Evolutionary conservation across 2,113 vertebrate genomes (phyloP), one percentile per base, ranked within the genome.

Genomic region (Platycercus adscitus): DNA sequence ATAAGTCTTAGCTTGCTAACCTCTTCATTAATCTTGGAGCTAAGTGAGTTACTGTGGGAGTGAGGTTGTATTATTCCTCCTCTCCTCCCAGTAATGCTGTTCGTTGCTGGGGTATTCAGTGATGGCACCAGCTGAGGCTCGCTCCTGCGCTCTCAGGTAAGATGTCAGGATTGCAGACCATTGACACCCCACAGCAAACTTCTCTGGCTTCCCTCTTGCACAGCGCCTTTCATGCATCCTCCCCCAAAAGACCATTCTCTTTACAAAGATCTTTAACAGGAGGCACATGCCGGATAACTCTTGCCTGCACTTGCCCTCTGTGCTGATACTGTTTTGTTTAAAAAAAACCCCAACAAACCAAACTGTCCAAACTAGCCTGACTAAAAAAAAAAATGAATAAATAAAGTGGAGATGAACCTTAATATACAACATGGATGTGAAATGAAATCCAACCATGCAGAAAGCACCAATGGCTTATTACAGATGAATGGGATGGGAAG

Each of bases 371-470:
- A 95, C 66, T 35, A 88, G 41, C 28, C 63, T 88, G 41, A 44
- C 44, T 70, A 0, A 52, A 82, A 70, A 68, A 68, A 69, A 24
- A 69, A 24, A 7, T 37, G 35, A 26, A 13, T 2, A 8, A 47
- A 55, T 19, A 19, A 73, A 41, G 43, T 58, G 39, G 73, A 81
- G 41, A 41, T 80, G 81, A 95, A 86, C 65, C 37, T 86, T 60
- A 78, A 65, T 88, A 28, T 81, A 83, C 60, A 92, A 15, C 43
- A 39, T 13, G 80, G 56, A 85, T 65, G 53, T 47, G 79, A 93
- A 95, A 91, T 89, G 81, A 91, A 94, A 89, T 80, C 89, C 86
- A 93, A 25, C 91, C 95, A 93, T 77, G 92, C 77, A 96, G 92
- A 94, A 96, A 96, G 70, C 55, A 10, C 73, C 93, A 56, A 41